Conservation (phyloP, 64 coral and sea anemone species). For the Pocillopora verrucosa region DNA sequence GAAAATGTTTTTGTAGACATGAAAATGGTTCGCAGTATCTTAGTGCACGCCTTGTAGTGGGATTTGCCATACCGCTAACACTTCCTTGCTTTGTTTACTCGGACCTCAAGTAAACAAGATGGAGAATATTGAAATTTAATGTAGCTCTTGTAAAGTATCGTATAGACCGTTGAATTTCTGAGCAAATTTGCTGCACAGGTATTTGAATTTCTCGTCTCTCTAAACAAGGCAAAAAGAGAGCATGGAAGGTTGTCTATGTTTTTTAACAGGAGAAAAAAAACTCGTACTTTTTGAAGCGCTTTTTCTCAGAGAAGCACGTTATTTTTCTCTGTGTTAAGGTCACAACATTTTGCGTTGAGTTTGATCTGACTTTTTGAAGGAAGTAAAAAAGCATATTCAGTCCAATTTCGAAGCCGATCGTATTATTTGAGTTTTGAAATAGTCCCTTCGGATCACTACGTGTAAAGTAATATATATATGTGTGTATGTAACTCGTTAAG, state of each 20-base stretch:
- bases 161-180: too few species aligned
- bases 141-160: not conserved
- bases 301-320: not conserved
- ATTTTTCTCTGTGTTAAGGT: not conserved
- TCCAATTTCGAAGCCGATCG: not conserved
- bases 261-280: too few species aligned
- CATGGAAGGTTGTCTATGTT: too few species aligned
- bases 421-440: not conserved
- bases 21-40: not conserved
- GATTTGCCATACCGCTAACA: not conserved
- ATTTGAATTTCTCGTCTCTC: too few species aligned
- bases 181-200: too few species aligned
- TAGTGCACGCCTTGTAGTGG: not conserved
- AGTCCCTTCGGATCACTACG: not conserved
- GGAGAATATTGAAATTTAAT: too few species aligned
- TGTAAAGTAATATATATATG: not conserved
- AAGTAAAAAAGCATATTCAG: too few species aligned
- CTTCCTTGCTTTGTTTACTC: not conserved
- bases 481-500: not conserved
- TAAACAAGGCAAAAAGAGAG: too few species aligned
- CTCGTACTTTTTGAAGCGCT: not conserved
- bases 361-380: too few species aligned
- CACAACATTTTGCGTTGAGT: not conserved
- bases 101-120: too few species aligned
- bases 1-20: not conserved